Base-by-base conservation (phyloP, 2,113 vertebrate genomes). In the Asarcornis scutulata region DNA sequence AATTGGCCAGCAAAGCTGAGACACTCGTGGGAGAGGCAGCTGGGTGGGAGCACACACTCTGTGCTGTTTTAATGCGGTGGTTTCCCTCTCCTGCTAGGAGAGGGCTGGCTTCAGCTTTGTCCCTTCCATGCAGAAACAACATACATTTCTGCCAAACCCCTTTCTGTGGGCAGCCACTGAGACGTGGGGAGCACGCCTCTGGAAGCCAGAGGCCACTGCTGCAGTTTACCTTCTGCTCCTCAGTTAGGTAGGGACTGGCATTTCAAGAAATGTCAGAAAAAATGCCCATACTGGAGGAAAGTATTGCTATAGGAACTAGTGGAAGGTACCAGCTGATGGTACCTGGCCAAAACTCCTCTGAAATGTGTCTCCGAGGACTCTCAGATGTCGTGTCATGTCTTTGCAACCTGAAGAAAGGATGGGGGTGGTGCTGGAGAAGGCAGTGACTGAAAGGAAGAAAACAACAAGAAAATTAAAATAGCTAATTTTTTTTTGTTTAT, bases 141-240 rank as follows among this genome's bases (percentile, higher is more conserved):
- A 40, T 40, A 40, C 40, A 40, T 40, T 44, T 44, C 44, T 44
- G 46, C 46, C 20, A 48, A 48, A 48, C 11, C 46, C 10, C 14
- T 74, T 38, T 52, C 20, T 38, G 32, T 32, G 3, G 20, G 53
- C 14, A 40, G n/a, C 8, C 1, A 1, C 13, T 7, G 46, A 40
- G 79, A 4, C 42, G 25, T 0, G 16, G 31, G 15, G 73, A 22
- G 17, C 11, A 3, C 0, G 2, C 31, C 13, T 62, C 46, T 27
- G 26, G 48, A 76, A 91, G 58, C 38, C 72, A 68, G 62, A 40
- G 53, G 38, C 58, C 86, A 42, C 18, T 20, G 3, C 22, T 40
- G 55, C 5, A 55, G 63, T 3, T 2, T 4, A 14, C 5, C 81
- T 25, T 1, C 87, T 68, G 78, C 42, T 72, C 25, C 69, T 52